These are phyloP conservation scores for Andrena flavipes DNA, from an alignment of 2,888 invertebrate species.

Conservation along the genomic window DNA sequence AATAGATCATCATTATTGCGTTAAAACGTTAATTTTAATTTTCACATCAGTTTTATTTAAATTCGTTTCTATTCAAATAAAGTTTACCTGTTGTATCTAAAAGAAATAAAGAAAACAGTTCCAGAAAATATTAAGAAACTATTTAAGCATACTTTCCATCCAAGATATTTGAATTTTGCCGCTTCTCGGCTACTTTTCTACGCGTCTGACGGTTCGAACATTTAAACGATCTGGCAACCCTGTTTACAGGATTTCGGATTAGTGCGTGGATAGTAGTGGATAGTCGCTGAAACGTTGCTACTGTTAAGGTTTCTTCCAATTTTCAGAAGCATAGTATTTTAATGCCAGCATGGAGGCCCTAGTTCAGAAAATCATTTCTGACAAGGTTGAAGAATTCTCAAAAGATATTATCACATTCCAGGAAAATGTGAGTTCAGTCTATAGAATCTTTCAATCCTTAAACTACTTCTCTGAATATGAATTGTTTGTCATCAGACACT, in stretches of 20 bases:
- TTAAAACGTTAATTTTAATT: no score
- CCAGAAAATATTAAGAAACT: no score
- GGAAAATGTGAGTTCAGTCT: slow-evolving; percentile 83
- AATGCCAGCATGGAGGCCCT: slow-evolving; percentile 62
- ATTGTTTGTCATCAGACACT: neutral
- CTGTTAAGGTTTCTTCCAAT: neutral
- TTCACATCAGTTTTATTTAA: no score
- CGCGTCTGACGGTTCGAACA: no score
- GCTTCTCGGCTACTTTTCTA: no score
- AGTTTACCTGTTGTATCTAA: no score
- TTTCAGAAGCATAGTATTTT: neutral
- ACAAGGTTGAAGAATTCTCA: slow-evolving; percentile 74
- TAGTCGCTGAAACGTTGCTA: neutral
- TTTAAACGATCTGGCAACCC: no score
- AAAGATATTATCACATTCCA: slow-evolving; percentile 82
- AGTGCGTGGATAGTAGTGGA: neutral
- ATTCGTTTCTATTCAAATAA: no score
- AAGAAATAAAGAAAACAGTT: no score
- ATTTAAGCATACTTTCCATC: no score
- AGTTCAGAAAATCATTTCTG: slow-evolving; percentile 73
- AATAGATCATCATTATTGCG: no score
- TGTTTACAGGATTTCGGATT: neutral
- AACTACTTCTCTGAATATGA: neutral
- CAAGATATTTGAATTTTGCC: no score
- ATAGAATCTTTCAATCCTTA: neutral